Conservation (phyloP, 2,113 vertebrate species). For the Ammodramus savannarum region DNA sequence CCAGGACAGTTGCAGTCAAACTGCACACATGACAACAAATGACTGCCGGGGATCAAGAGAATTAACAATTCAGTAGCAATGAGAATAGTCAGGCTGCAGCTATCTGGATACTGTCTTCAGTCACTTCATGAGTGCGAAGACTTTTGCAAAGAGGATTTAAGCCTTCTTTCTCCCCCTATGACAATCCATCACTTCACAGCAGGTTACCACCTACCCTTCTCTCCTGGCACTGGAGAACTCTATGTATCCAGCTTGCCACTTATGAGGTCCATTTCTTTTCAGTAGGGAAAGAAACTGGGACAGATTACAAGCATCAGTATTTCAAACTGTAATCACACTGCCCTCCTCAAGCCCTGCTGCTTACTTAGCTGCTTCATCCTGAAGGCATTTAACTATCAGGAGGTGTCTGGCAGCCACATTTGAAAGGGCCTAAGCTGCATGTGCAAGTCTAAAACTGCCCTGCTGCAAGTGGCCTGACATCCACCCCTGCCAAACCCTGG, state of each 20-base stretch:
- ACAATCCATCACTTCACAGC: background rate
- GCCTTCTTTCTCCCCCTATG: background rate
- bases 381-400: background rate
- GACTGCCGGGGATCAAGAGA: rapidly evolving
- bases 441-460: background rate
- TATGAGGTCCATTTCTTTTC: background rate
- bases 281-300: background rate
- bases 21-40: background rate
- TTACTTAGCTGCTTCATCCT: background rate
- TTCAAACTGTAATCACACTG: background rate
- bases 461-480: background rate
- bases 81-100: background rate
- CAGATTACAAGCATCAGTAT: background rate
- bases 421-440: background rate
- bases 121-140: background rate
- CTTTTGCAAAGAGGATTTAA: background rate
- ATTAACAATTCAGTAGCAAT: background rate
- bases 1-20: background rate
- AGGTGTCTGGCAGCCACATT: background rate
- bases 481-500: background rate
- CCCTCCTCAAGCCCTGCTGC: background rate
- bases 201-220: background rate
- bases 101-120: background rate
- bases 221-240: background rate
- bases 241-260: background rate